Percentiles rank a stretch among this genome's conserved stretches.
phyloP scores from a whole-genome alignment of 1,140 invertebrate species.

The Rhynchophorus ferrugineus region DNA sequence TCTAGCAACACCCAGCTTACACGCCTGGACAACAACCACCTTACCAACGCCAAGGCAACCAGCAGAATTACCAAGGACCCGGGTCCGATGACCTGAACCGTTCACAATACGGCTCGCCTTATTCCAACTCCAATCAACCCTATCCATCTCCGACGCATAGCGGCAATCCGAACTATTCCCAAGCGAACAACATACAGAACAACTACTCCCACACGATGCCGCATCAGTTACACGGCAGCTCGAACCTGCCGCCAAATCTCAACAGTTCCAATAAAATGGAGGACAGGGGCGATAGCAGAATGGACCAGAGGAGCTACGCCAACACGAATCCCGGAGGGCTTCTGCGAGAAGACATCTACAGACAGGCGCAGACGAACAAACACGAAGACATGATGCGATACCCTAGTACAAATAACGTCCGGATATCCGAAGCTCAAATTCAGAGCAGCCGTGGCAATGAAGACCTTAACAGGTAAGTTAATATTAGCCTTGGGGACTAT shows the following conservation, averaged over 20 bases:
- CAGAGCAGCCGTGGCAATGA: slow-evolving; percentile 29
- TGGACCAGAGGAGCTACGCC: slow-evolving; percentile 14
- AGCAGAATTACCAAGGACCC: slow-evolving; percentile 20
- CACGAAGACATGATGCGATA: slow-evolving; percentile 37
- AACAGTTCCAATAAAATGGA: slow-evolving; percentile 24
- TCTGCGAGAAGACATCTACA: slow-evolving; percentile 29
- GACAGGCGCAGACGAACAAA: slow-evolving; percentile 28
- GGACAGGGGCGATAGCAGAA: slow-evolving; percentile 15
- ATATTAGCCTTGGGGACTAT: too few relatives aligned
- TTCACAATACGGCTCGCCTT: slow-evolving; percentile 15
- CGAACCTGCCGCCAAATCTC: not conserved
- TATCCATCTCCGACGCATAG: slow-evolving; percentile 27
- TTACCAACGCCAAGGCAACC: slow-evolving; percentile 15
- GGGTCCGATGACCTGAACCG: slow-evolving; percentile 11
- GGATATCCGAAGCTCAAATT: slow-evolving; percentile 31
- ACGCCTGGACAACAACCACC: slow-evolving; percentile 3
- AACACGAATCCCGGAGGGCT: slow-evolving; percentile 22
- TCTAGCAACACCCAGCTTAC: not conserved
- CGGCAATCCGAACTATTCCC: slow-evolving; percentile 23
- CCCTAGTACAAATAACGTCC: slow-evolving; percentile 32
- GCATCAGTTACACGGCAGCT: not conserved
- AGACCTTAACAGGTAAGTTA: slow-evolving; percentile 22
- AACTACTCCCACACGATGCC: not conserved
- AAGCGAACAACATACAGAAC: slow-evolving; percentile 8
- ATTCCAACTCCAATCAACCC: slow-evolving; percentile 18